Conservation (phyloP, 1,140 invertebrate genomes). For the Holcopasites calliopsidis region DNA sequence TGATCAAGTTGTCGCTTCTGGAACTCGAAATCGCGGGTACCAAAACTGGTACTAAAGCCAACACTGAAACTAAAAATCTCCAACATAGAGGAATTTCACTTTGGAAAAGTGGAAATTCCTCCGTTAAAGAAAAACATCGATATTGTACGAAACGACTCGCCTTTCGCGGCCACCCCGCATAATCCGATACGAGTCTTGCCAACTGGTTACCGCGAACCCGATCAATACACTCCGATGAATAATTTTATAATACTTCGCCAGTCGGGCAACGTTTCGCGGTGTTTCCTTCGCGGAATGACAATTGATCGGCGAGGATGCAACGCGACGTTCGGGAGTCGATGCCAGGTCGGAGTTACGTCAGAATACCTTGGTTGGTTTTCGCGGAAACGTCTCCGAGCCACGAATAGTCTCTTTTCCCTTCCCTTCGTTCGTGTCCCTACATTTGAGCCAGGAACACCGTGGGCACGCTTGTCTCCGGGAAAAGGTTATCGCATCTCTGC, state of each 20-base stretch:
- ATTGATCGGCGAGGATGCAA: neutral
- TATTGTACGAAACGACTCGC: neutral
- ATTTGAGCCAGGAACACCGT: neutral
- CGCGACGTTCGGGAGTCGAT: neutral
- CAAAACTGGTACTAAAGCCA: too few relatives aligned
- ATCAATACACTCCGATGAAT: slow-evolving; percentile 21
- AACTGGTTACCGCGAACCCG: neutral
- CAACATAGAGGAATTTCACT: too few relatives aligned
- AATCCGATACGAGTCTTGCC: neutral
- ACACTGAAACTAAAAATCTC: too few relatives aligned
- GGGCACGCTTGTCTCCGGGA: slow-evolving; percentile 14
- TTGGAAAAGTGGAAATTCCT: too few relatives aligned
- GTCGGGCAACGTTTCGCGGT: neutral
- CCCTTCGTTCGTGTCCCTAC: neutral
- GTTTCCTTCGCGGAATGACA: slow-evolving; percentile 9
- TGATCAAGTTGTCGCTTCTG: too few relatives aligned
- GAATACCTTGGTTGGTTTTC: slow-evolving; percentile 12
- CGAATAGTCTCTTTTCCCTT: neutral
- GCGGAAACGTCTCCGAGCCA: slow-evolving; percentile 1
- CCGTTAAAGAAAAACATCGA: neutral
- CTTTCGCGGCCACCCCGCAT: neutral
- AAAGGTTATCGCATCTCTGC: slow-evolving; percentile 21
- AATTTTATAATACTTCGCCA: slow-evolving; percentile 15
- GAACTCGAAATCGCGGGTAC: too few relatives aligned
- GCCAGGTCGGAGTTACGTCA: neutral